Evolutionary conservation across 2,113 vertebrate genomes (phyloP).

Genomic region (Antigone vipio): DNA sequence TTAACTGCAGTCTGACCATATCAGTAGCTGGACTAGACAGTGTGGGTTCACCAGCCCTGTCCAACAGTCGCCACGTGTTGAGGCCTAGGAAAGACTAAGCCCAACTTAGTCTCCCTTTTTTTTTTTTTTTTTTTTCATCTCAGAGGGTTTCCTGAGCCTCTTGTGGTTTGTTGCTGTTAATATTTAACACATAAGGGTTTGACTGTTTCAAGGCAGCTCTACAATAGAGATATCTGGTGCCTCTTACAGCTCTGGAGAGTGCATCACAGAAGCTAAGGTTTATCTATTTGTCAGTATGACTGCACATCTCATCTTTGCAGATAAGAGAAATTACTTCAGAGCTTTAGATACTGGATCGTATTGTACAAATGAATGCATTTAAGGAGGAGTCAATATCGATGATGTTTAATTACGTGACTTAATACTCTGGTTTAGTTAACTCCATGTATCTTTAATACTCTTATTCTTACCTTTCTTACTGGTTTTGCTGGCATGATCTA

Average conservation of each 20-base stretch:
- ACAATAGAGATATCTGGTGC: background rate
- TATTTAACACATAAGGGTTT: background rate
- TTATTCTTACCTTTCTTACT: constrained; percentile 37
- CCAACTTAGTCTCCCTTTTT: background rate
- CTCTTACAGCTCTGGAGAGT: background rate
- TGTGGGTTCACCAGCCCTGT: background rate
- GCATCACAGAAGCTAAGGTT: background rate
- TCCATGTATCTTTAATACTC: background rate
- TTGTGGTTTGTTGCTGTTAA: background rate
- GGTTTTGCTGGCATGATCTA: constrained; percentile 49
- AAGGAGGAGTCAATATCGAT: background rate
- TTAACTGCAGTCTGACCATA: background rate
- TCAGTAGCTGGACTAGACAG: background rate
- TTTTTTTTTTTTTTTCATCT: background rate
- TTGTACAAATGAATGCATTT: background rate
- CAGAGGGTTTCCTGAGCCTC: background rate
- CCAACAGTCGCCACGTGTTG: background rate
- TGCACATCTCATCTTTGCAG: background rate
- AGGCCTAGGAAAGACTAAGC: background rate
- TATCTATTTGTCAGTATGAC: background rate
- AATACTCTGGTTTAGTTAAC: background rate
- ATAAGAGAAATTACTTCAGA: background rate
- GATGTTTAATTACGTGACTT: background rate
- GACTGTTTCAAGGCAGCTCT: background rate
- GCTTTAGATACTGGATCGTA: background rate